Percentiles rank a stretch among this genome's conserved stretches.
phyloP scores from a whole-genome alignment of 2,113 vertebrate species.

The Callocephalon fimbriatum region DNA sequence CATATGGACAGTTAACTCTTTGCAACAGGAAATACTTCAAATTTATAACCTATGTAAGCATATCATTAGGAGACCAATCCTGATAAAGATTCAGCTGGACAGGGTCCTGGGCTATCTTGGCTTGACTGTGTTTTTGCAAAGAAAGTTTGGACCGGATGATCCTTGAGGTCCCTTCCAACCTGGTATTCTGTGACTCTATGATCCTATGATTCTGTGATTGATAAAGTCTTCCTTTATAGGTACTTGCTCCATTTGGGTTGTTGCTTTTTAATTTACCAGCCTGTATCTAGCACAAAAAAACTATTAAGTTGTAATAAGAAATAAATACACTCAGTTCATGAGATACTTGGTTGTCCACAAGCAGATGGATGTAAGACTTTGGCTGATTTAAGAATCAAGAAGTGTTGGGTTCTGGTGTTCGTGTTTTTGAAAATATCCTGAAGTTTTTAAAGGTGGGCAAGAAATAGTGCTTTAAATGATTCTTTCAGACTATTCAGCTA shows the following conservation, averaged over 20 bases:
- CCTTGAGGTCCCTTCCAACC: background rate
- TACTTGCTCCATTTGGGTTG: background rate
- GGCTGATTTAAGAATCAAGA: background rate
- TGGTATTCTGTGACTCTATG: background rate
- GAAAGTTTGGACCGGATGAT: background rate
- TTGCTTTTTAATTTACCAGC: background rate
- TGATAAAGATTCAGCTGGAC: background rate
- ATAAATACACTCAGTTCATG: background rate
- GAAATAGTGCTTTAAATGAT: background rate
- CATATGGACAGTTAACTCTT: background rate
- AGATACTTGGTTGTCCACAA: background rate
- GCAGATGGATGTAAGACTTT: background rate
- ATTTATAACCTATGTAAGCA: background rate
- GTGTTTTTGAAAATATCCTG: background rate
- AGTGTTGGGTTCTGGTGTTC: background rate
- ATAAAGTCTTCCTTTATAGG: background rate
- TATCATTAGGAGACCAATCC: background rate
- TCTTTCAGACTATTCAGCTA: background rate
- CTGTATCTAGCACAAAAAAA: background rate
- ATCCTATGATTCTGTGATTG: background rate
- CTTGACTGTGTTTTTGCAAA: background rate
- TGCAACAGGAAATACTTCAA: background rate
- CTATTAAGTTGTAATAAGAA: background rate
- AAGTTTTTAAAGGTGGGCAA: background rate
- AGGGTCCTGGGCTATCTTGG: background rate